A percentile compares a stretch with the other conserved stretches of the same genome.
Conservation (phyloP, 2,888 invertebrate species). For the Diarsia mendica region DNA sequence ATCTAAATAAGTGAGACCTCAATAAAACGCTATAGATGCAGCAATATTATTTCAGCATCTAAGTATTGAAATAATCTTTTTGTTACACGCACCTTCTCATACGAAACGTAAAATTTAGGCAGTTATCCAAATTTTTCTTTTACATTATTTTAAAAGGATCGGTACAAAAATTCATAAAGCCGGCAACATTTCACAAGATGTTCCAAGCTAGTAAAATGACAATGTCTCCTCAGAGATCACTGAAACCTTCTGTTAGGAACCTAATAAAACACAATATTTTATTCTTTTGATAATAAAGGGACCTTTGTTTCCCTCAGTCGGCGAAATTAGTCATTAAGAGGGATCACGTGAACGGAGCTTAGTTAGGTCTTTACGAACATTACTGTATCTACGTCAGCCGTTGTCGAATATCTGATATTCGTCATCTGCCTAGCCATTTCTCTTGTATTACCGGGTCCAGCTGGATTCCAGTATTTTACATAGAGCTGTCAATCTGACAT, state of each 20-base stretch:
- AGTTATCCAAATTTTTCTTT: slow-evolving; percentile 3
- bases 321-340: slow-evolving; percentile 15
- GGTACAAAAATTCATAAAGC: slow-evolving; percentile 3
- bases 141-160: neutral
- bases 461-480: neutral
- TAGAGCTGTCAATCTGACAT: too few relatives aligned
- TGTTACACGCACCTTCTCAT: too few relatives aligned
- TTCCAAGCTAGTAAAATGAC: slow-evolving; percentile 21
- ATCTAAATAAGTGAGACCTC: neutral
- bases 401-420: neutral
- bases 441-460: neutral
- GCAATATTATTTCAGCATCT: neutral
- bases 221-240: slow-evolving; percentile 33
- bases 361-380: neutral
- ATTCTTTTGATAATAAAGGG: slow-evolving; percentile 25
- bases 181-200: slow-evolving; percentile 17
- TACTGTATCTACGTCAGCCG: neutral
- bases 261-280: slow-evolving; percentile 27
- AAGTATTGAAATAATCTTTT: neutral
- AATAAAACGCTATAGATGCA: neutral
- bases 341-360: neutral
- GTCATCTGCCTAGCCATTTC: neutral
- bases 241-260: slow-evolving; percentile 18
- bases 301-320: slow-evolving; percentile 20
- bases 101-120: neutral